These are phyloP conservation scores for Sebastes cheni DNA, from an alignment of 2,797 vertebrate species.

Conservation along the genomic window DNA sequence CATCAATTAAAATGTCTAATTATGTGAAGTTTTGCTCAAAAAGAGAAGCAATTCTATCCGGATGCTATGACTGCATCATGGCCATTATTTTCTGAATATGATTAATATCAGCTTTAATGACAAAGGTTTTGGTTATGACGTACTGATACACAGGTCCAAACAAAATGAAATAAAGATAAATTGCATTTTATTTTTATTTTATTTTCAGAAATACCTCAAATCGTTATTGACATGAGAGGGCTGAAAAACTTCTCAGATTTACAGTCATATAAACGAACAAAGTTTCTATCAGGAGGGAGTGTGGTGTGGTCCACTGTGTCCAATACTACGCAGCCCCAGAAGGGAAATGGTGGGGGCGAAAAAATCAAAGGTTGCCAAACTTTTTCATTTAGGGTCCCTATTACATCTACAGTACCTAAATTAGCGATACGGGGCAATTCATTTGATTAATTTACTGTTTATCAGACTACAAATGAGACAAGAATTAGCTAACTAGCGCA, in stretches of 20 bases:
- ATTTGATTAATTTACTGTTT: neutral
- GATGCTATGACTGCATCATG: neutral
- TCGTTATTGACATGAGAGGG: neutral
- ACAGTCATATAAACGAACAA: neutral
- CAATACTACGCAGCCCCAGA: neutral
- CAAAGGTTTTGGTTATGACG: neutral
- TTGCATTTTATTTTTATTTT: neutral
- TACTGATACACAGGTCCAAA: neutral
- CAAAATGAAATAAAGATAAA: neutral
- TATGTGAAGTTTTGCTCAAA: neutral
- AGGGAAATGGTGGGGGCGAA: neutral
- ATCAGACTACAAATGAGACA: too few relatives aligned
- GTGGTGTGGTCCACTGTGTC: neutral
- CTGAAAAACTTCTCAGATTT: neutral
- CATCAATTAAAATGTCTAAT: constrained; percentile 8
- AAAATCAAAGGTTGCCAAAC: neutral
- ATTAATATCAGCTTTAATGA: neutral
- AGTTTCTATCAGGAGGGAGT: neutral
- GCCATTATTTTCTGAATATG: neutral
- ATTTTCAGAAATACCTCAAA: neutral
- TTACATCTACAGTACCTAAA: neutral
- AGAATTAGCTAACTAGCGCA: too few relatives aligned
- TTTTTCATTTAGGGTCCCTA: neutral
- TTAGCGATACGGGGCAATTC: neutral
- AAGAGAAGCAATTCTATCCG: neutral